These are phyloP conservation scores for Aphelinus certus DNA, from an alignment of 1,140 invertebrate genomes.

Conservation along the genomic window DNA sequence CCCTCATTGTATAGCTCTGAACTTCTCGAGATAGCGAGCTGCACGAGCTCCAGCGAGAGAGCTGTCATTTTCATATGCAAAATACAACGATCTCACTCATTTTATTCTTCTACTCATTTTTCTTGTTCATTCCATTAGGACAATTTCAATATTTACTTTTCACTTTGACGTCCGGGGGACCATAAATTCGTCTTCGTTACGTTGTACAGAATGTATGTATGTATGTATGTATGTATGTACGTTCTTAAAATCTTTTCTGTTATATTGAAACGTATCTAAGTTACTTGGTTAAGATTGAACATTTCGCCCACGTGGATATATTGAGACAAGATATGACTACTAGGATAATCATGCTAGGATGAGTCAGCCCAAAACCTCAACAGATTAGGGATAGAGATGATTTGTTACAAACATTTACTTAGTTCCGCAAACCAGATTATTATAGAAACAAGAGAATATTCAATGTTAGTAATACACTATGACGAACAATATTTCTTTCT, in stretches of 20 bases:
- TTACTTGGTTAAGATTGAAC: neutral
- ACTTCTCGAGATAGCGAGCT: slow-evolving; percentile 72
- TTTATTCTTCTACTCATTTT: slow-evolving; percentile 41
- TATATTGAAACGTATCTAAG: too few relatives aligned
- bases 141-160: too few relatives aligned
- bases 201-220: too few relatives aligned
- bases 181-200: too few relatives aligned
- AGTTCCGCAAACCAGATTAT: too few relatives aligned
- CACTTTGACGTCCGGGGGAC: too few relatives aligned
- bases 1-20: slow-evolving; percentile 69
- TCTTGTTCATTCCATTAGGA: neutral
- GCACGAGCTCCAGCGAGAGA: slow-evolving; percentile 72
- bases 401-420: too few relatives aligned
- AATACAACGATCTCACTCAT: slow-evolving; percentile 64
- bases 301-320: neutral
- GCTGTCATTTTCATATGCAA: slow-evolving; percentile 67
- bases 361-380: neutral
- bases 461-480: too few relatives aligned
- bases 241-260: too few relatives aligned
- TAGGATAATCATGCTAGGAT: neutral
- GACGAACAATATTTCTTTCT: too few relatives aligned
- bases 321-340: neutral
- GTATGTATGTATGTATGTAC: too few relatives aligned
- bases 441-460: too few relatives aligned
- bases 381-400: neutral